Evolutionary conservation across 2,113 vertebrate species (phyloP), one percentile per base, ranked within the genome.

Genomic region (Prunella himalayana): DNA sequence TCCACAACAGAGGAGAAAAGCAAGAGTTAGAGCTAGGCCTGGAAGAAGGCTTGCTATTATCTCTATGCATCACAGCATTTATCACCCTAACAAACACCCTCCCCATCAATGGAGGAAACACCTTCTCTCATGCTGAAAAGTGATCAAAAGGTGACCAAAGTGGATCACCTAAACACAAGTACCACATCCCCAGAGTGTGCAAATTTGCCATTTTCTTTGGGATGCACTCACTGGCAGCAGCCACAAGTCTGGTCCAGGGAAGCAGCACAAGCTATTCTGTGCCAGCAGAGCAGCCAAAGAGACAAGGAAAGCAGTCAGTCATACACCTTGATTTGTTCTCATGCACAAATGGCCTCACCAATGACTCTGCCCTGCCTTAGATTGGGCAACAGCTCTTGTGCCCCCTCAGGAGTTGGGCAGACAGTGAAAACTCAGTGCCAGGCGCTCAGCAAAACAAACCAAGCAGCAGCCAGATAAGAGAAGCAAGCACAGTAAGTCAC

Each of bases 121-220:
- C 11, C 13, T 47, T 54, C 30, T 76, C 31, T 61, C 10, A 8
- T 3, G 9, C 7, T 42, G n/a, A 53, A 70, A 69, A 59, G 31
- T 21, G 30, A 21, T 33, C 30, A 54, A 54, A 54, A 54, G 18
- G 18, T 31, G 53, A 57, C 10, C 21, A 18, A 63, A 66, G 39
- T 4, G 2, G 9, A 47, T 37, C 24, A 76, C 35, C 19, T 42
- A 37, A 84, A 53, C 7, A 35, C 13, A 64, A 78, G 22, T 10
- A 51, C 6, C 64, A 18, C 11, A 5, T n/a, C 10, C 16, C 30
- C 44, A 56, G 15, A 3, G 2, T 0, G 0, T 28, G 22, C 13
- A 63, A n/a, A 23, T 77, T 44, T 37, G 9, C 14, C 15, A 11
- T 45, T 77, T 73, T 47, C 4, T 13, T 9, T 51, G 23, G 19